Conservation (phyloP, 2,113 vertebrate species). For the Oostethus manadensis region DNA sequence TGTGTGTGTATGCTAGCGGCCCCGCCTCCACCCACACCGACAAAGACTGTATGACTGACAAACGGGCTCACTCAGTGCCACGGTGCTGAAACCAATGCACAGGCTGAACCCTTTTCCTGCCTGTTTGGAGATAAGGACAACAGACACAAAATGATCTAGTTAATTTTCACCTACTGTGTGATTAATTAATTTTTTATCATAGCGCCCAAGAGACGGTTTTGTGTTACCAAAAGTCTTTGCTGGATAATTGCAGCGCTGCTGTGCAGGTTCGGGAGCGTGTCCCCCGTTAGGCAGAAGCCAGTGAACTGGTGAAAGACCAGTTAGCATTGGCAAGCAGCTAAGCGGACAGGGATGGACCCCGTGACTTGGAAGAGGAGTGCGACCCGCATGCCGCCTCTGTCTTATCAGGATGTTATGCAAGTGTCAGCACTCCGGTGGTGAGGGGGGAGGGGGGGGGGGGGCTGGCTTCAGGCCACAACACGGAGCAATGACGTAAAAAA, state of each 20-base stretch:
- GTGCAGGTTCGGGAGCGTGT: not conserved
- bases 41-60: too few relatives aligned
- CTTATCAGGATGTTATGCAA: conserved; percentile 52
- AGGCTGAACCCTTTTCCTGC: too few relatives aligned
- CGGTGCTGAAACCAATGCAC: too few relatives aligned
- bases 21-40: too few relatives aligned
- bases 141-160: not conserved
- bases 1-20: too few relatives aligned
- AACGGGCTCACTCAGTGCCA: too few relatives aligned
- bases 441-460: not conserved
- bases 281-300: not conserved
- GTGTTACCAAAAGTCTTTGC: too few relatives aligned
- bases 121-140: too few relatives aligned
- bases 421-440: conserved; percentile 18
- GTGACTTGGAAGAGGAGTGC: conserved; percentile 4
- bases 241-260: conserved; percentile 10
- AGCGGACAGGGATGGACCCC: not conserved
- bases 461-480: conserved; percentile 24
- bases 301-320: not conserved
- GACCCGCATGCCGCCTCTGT: conserved; percentile 24
- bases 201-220: too few relatives aligned
- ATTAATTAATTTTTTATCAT: too few relatives aligned
- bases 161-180: conserved; percentile 11
- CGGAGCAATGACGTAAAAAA: conserved; percentile 47
- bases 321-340: conserved; percentile 4